Evolutionary conservation across 2,113 vertebrate species (phyloP).

Genomic region (Nothoprocta perdicaria): DNA sequence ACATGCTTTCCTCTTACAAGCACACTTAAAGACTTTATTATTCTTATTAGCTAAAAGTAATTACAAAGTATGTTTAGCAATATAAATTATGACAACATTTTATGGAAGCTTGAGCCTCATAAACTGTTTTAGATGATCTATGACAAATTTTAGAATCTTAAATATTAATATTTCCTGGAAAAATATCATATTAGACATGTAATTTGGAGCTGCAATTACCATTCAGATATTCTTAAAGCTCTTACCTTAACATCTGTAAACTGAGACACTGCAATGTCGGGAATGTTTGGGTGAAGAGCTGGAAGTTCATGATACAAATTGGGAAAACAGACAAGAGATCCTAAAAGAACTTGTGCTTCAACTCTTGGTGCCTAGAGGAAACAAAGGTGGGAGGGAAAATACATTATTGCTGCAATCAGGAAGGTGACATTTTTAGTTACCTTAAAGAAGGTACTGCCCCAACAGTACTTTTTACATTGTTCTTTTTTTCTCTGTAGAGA

Average conservation of each 20-base stretch:
- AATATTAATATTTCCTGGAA: neutral
- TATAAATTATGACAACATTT: neutral
- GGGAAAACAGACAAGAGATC: constrained; percentile 96
- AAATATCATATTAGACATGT: neutral
- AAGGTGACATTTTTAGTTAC: neutral
- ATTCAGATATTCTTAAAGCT: constrained; percentile 16
- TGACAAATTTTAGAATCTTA: neutral
- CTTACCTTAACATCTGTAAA: constrained; percentile 91
- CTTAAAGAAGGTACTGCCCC: neutral
- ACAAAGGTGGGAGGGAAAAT: neutral
- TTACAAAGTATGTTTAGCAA: neutral
- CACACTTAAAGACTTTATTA: neutral
- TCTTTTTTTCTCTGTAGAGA: neutral
- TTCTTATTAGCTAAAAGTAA: neutral
- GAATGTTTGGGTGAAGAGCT: constrained; percentile 92
- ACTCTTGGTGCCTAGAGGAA: constrained; percentile 91
- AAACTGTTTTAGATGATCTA: neutral
- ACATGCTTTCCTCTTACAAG: neutral
- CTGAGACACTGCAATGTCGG: constrained; percentile 90
- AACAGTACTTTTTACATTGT: neutral
- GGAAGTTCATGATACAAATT: constrained; percentile 94
- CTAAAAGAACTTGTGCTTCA: constrained; percentile 96
- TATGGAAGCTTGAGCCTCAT: neutral
- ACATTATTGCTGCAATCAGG: neutral
- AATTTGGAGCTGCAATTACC: neutral